Evolutionary conservation across 2,113 vertebrate genomes (phyloP), one percentile per base, ranked within the genome.

Genomic region (Otis tarda): DNA sequence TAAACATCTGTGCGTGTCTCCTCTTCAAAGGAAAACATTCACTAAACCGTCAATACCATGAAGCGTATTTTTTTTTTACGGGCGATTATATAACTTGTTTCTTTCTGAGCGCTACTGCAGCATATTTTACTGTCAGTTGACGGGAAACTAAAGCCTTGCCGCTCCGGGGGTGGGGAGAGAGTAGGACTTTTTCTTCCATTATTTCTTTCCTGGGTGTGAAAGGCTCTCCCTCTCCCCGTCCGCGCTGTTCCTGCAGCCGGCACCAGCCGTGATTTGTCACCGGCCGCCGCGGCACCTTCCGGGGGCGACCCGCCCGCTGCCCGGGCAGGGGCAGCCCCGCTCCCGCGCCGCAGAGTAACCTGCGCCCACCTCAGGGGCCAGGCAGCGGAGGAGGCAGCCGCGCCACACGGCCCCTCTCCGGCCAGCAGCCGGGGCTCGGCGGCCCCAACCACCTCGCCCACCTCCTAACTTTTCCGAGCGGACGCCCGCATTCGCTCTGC

Each of bases 11-110:
- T 10, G 53, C 75, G 28, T 1, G 33, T 4, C 61, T 45, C 27
- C 57, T 49, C 70, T 67, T 57, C 56, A 17, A 37, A 61, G 11
- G 23, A 12, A 52, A 69, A 39, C 35, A 18, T 7, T 20, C 33
- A 7, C 31, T 9, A 30, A 80, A 52, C 56, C 37, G 69, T 43
- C 85, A 57, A 41, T 12, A 57, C 33, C 59, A 23, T 0, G 37
- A 82, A 52, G 75, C 3, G 55, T 59, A 16, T 65, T 83, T 70
- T 65, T 83, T 70, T 64, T 55, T 68, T 52, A 63, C 12, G 41
- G 69, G 83, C 63, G 86, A 70, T 98, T 98, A 98, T 43, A 39
- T 97, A 97, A 98, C 81, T 82, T 87, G 59, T 22, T 86, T 70
- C 94, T 87, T 79, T n/a, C 68, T 8, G 37, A 88, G 90, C 8